Percentiles rank a stretch among this genome's conserved stretches.
These are phyloP conservation scores for Epistrophe grossulariae DNA, from an alignment of 2,888 invertebrate species.

Conservation along the genomic window DNA sequence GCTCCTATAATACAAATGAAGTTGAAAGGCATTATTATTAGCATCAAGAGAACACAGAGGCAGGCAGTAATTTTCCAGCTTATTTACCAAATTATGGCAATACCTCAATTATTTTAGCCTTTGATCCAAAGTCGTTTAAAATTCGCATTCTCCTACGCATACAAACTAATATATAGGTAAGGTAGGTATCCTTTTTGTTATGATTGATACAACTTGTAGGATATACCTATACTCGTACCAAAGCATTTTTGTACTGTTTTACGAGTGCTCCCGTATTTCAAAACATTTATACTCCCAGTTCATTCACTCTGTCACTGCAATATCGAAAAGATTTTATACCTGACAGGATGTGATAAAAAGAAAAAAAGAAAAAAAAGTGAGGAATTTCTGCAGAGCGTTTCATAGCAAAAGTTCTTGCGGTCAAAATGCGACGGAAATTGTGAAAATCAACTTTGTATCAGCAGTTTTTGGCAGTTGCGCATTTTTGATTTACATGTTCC, in stretches of 20 bases:
- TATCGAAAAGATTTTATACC: slow-evolving; percentile 16
- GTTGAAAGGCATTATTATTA: slow-evolving; percentile 24
- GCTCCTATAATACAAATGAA: not conserved
- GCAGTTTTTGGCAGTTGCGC: too few species aligned
- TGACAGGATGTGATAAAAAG: not conserved
- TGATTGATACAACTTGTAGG: slow-evolving; percentile 23
- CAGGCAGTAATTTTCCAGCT: slow-evolving; percentile 78
- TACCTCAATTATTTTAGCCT: slow-evolving; percentile 74
- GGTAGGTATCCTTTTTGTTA: slow-evolving; percentile 29
- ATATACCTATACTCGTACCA: not conserved
- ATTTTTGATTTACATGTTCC: too few species aligned
- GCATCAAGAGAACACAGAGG: slow-evolving; percentile 26
- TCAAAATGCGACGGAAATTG: too few species aligned
- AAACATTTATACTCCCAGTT: slow-evolving; percentile 36
- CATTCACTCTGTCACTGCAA: slow-evolving; percentile 47
- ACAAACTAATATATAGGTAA: not conserved
- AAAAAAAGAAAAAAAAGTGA: not conserved
- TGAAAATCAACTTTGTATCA: too few species aligned
- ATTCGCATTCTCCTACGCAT: slow-evolving; percentile 43
- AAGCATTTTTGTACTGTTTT: slow-evolving; percentile 26
- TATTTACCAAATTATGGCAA: slow-evolving; percentile 81
- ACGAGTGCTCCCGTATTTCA: slow-evolving; percentile 24
- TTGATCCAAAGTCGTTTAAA: slow-evolving; percentile 51
- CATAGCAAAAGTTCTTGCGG: not conserved
- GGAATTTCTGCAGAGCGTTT: slow-evolving; percentile 11